Base-by-base conservation (phyloP, 2,113 vertebrate species). In the Limnothrissa miodon region DNA sequence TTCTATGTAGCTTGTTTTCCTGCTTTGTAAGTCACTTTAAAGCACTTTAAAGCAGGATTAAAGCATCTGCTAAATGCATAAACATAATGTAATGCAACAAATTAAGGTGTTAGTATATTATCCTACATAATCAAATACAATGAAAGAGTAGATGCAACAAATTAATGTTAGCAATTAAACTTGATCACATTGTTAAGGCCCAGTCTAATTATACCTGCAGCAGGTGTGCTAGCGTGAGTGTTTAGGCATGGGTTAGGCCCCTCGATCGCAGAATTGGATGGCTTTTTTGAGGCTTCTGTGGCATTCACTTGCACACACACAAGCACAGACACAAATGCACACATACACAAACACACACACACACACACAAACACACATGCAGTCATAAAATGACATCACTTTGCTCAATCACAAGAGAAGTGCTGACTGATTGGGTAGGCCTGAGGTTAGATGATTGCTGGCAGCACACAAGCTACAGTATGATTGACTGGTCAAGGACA, bases 171-270 rank as follows among this genome's bases (percentile, higher is more conserved):
- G n/a, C n/a, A n/a, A n/a, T n/a, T n/a, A n/a, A n/a, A n/a, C n/a
- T n/a, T n/a, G 10, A 74, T 29, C 53, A 39, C 56, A 29, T 74
- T 53, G 66, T 44, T 45, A 21, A 19, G 74, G 39, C 33, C 81
- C 83, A 86, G 78, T 13, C 56, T 53, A 78, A 85, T 83, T 84
- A 88, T 92, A 93, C 89, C 89, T 94, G 86, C 83, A 36, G 86
- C 83, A 36, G 87, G 80, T 81, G 90, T 91, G 84, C 90, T 92
- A 90, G 83, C 79, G 81, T 90, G 90, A 88, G 90, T 78, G 86
- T 83, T 91, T 88, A 89, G 4, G 80, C 92, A 93, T 90, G 89
- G 90, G 78, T 45, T 87, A 92, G 83, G 88, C 82, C 87, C 90
- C 36, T 36, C n/a, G 23, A n/a, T 59, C 4, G 44, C 62, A 81